Conservation (phyloP, 2,888 invertebrate genomes). For the Bimastos eiseni region DNA sequence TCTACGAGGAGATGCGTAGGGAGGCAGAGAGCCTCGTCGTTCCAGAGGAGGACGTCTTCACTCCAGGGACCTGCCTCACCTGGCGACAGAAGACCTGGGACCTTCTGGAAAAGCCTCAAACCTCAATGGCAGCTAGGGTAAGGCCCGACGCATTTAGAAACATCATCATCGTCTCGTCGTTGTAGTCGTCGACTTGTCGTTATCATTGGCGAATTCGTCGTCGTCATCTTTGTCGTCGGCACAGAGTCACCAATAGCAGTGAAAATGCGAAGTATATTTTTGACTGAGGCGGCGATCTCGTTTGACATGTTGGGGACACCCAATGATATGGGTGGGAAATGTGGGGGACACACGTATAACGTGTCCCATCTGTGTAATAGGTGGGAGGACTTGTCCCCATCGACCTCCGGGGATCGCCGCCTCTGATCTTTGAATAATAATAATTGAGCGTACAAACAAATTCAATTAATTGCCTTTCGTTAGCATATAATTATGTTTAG, state of each 20-base stretch:
- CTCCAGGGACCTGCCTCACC: conserved; percentile 90
- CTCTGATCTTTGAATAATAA: no score
- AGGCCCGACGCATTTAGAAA: background rate
- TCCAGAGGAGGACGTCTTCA: conserved; percentile 90
- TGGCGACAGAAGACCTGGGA: conserved; percentile 98
- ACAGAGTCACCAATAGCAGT: no score
- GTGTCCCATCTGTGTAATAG: no score
- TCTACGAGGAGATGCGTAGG: conserved; percentile 98
- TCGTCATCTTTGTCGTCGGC: background rate
- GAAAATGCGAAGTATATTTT: no score
- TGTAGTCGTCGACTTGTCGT: background rate
- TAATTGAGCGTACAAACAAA: no score
- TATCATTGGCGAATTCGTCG: background rate
- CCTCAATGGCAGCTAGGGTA: conserved; percentile 95
- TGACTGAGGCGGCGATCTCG: no score
- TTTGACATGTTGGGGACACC: no score
- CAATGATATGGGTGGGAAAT: no score
- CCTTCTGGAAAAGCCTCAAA: conserved; percentile 93
- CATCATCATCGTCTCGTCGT: background rate
- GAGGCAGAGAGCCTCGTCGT: conserved; percentile 92
- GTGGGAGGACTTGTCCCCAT: no score
- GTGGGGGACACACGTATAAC: no score
- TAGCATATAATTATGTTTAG: background rate
- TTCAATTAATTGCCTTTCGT: background rate
- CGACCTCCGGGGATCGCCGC: no score